Evolutionary conservation across 2,797 vertebrate species (phyloP).

Genomic region (Carduelis carduelis): DNA sequence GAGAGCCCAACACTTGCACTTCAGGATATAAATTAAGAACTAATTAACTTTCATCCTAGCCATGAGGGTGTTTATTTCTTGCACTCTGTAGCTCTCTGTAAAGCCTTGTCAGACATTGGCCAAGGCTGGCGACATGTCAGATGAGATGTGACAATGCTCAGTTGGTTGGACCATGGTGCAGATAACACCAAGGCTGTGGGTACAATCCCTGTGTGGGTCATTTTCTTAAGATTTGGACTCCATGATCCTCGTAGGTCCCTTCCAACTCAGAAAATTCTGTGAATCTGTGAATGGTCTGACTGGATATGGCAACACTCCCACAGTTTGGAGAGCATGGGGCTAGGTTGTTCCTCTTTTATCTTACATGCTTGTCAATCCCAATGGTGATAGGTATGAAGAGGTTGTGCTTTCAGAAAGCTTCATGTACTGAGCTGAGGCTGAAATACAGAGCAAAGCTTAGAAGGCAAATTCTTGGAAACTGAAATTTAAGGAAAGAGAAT

Average conservation of each 20-base stretch:
- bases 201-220: background rate
- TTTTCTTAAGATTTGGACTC: background rate
- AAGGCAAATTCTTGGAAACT: background rate
- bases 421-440: background rate
- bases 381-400: background rate
- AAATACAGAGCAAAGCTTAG: background rate
- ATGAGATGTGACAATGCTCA: background rate
- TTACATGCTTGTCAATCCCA: background rate
- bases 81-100: background rate
- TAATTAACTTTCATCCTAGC: conserved; percentile 29
- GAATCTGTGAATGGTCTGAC: background rate
- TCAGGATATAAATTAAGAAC: conserved; percentile 36
- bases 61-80: background rate
- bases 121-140: background rate
- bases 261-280: background rate
- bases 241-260: background rate
- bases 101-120: background rate
- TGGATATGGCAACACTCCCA: background rate
- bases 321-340: background rate
- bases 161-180: background rate
- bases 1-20: background rate
- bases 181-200: background rate
- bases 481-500: background rate
- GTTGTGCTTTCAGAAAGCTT: background rate
- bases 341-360: background rate